These are phyloP conservation scores for Diogma glabrata DNA, from an alignment of 2,888 invertebrate genomes.

Conservation along the genomic window DNA sequence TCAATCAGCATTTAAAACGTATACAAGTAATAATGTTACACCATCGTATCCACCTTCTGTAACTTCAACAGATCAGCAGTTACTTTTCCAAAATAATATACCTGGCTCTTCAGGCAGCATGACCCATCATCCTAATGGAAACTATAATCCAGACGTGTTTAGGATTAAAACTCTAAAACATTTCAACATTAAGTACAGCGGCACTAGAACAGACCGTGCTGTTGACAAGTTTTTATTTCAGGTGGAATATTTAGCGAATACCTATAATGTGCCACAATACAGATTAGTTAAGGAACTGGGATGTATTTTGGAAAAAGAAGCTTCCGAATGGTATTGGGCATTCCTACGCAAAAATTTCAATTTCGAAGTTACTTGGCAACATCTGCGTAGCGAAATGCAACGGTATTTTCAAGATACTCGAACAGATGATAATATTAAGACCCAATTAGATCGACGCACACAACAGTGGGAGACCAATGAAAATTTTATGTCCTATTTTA, in stretches of 20 bases:
- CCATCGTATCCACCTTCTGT: too few relatives aligned
- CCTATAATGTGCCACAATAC: not conserved
- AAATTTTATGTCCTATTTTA: not conserved
- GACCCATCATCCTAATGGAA: too few relatives aligned
- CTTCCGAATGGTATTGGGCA: conserved; percentile 1
- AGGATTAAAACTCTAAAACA: not conserved
- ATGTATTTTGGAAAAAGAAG: not conserved
- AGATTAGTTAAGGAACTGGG: not conserved
- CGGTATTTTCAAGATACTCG: not conserved
- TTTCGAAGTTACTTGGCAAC: not conserved
- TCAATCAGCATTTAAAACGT: too few relatives aligned
- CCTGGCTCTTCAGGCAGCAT: too few relatives aligned
- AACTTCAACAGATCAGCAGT: too few relatives aligned
- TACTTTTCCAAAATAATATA: too few relatives aligned
- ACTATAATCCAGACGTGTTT: too few relatives aligned
- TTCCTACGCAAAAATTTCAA: not conserved
- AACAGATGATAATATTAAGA: not conserved
- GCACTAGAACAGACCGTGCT: not conserved
- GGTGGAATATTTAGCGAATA: not conserved
- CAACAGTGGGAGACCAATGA: not conserved
- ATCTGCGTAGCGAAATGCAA: not conserved
- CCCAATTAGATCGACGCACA: not conserved
- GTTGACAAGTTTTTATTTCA: not conserved
- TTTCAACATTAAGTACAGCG: not conserved
- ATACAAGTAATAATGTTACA: too few relatives aligned